Evolutionary conservation across 1,140 invertebrate species (phyloP), one percentile per base, ranked within the genome.

Genomic region (Magallana gigas): DNA sequence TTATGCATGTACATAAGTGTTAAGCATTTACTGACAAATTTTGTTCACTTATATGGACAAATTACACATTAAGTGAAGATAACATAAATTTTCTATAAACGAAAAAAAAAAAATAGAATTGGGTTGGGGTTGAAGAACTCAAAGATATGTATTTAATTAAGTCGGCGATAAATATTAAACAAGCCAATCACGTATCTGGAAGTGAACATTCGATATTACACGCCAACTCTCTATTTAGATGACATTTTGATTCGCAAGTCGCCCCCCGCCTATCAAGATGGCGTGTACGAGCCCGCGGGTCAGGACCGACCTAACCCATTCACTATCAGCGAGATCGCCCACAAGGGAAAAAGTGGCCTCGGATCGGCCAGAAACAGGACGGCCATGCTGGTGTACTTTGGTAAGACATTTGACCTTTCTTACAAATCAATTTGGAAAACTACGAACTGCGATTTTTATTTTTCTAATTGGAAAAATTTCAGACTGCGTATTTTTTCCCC

Each of bases 381-480:
- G 0, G 98, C 98, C 0, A 95, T 99, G 86, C 96, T 99, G 58
- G 98, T 98, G 8, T 99, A 99, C 95, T 99, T 99, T 94, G 98
- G 98, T 98, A 95, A 96, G 96, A 94, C 11, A 2, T 36, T 12
- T 48, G 36, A 48, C 36, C 18, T 64, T 64, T 64, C 14, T 64
- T 18, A 64, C 14, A 64, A 16, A 18, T 2, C 14, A 14, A 2
- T 64, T 64, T 64, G 14, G 62, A 18, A 14, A 14, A 16, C 62
- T 64, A 16, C 62, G 14, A 64, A 14, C 18, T 18, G 4, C 8
- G 14, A 14, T 3, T 64, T 64, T 16, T 64, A 64, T 14, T 64
- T 64, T 64, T 80, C 29, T 12, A 23, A 23, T 80, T 48, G 36
- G 36, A 48, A 48, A 2, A 48, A 4, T 48, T 48, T 48, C 36